Evolutionary conservation across 2,888 invertebrate genomes (phyloP).

Genomic region (Drosophila formosana): DNA sequence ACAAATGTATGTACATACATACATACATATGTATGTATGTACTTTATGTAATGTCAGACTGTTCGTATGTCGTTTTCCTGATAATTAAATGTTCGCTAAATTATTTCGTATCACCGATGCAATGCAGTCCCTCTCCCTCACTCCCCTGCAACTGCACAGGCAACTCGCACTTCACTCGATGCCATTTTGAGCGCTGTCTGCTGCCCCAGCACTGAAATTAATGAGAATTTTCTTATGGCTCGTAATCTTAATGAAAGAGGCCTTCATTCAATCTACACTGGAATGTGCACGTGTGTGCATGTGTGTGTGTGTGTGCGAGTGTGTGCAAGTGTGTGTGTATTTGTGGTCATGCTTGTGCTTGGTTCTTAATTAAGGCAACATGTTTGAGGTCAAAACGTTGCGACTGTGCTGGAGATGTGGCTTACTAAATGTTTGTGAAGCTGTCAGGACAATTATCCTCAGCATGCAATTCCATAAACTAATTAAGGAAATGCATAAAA

Average conservation of each 20-base stretch:
- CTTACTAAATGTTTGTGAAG: neutral
- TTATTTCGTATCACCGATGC: constrained; percentile 48
- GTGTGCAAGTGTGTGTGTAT: constrained; percentile 3
- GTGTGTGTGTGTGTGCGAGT: constrained; percentile 1
- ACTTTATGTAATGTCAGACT: constrained; percentile 20
- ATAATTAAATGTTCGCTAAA: constrained; percentile 72
- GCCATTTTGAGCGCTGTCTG: constrained; percentile 42
- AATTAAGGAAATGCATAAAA: neutral
- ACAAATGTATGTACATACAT: constrained; percentile 1
- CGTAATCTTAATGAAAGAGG: constrained; percentile 44
- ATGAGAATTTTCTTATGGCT: constrained; percentile 57
- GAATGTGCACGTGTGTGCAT: neutral
- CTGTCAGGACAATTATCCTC: neutral
- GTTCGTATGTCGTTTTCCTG: constrained; percentile 43
- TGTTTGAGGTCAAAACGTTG: constrained; percentile 60
- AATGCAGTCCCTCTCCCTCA: constrained; percentile 1
- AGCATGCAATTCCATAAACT: neutral
- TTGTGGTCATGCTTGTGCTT: constrained; percentile 16
- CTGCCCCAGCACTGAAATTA: constrained; percentile 42
- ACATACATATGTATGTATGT: neutral
- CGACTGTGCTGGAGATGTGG: constrained; percentile 14
- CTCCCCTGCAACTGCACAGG: neutral
- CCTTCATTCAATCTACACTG: constrained; percentile 24
- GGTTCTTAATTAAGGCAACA: constrained; percentile 61
- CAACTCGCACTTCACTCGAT: constrained; percentile 9